These are phyloP conservation scores for Brachypterus glaber DNA, from an alignment of 2,888 invertebrate genomes.

Conservation along the genomic window DNA sequence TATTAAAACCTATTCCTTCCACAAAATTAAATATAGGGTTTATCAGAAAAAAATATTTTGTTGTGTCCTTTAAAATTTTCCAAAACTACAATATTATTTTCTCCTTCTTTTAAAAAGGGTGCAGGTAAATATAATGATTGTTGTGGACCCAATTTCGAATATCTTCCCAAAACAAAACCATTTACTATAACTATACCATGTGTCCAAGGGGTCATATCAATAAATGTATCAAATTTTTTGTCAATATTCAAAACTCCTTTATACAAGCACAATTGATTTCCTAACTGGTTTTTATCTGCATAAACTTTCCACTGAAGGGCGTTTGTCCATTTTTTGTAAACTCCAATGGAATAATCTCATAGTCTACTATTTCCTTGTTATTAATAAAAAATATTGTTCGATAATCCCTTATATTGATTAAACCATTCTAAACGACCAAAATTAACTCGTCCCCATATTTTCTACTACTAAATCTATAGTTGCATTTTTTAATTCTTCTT, in stretches of 20 bases:
- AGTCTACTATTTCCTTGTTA: conserved; percentile 33
- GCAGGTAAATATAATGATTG: conserved; percentile 75
- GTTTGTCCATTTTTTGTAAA: conserved; percentile 46
- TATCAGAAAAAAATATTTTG: conserved; percentile 25
- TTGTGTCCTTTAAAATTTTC: conserved; percentile 32
- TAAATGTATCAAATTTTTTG: conserved; percentile 60
- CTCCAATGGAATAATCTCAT: conserved; percentile 43
- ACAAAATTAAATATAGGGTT: conserved; percentile 29
- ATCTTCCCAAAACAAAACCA: conserved; percentile 76
- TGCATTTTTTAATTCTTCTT: conserved; percentile 16
- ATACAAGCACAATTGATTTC: conserved; percentile 48
- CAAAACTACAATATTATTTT: conserved; percentile 35
- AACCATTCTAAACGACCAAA: conserved; percentile 33
- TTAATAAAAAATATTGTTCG: conserved; percentile 42
- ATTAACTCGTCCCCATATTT: conserved; percentile 73
- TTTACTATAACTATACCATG: conserved; percentile 82
- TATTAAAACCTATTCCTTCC: no score
- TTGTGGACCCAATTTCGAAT: conserved; percentile 70
- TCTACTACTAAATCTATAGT: conserved; percentile 47
- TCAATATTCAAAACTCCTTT: conserved; percentile 38
- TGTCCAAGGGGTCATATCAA: conserved; percentile 72
- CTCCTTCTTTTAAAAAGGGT: conserved; percentile 52
- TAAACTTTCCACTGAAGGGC: conserved; percentile 25
- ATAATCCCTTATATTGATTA: conserved; percentile 35
- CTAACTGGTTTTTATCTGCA: conserved; percentile 27